Conservation (phyloP, 2,797 vertebrate species). For the Catharus ustulatus region DNA sequence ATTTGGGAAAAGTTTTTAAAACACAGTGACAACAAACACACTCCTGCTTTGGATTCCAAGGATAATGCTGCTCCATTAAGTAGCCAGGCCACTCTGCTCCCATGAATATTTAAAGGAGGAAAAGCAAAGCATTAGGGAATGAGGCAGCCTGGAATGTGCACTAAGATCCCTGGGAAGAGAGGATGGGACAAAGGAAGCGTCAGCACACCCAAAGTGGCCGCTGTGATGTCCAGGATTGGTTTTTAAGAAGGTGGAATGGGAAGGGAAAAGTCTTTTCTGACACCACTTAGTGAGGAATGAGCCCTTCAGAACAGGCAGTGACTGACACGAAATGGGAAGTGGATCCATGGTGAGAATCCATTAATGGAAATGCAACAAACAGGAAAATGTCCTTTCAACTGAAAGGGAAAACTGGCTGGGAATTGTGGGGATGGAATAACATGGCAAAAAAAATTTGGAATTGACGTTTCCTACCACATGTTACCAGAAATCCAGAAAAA, state of each 20-base stretch:
- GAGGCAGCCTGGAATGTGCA: neutral
- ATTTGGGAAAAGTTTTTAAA: neutral
- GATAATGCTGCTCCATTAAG: constrained; percentile 9
- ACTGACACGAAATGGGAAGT: neutral
- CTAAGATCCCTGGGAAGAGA: neutral
- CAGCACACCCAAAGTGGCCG: neutral
- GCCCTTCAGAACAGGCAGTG: neutral
- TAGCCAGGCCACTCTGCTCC: neutral
- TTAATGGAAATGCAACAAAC: neutral
- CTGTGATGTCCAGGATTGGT: neutral
- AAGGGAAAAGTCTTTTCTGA: neutral
- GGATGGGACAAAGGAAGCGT: neutral
- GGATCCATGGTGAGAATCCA: accelerated
- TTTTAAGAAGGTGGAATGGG: neutral
- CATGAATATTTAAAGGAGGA: constrained; percentile 62
- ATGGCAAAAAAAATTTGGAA: accelerated
- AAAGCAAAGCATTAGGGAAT: constrained; percentile 38
- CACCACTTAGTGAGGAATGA: neutral
- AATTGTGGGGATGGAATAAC: neutral
- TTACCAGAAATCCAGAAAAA: neutral
- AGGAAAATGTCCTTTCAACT: neutral
- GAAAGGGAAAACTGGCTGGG: neutral
- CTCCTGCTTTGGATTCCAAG: neutral
- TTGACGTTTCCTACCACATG: accelerated
- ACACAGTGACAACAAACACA: neutral